Conservation (phyloP, 2,113 vertebrate genomes). For the Rhabdornis inornatus region DNA sequence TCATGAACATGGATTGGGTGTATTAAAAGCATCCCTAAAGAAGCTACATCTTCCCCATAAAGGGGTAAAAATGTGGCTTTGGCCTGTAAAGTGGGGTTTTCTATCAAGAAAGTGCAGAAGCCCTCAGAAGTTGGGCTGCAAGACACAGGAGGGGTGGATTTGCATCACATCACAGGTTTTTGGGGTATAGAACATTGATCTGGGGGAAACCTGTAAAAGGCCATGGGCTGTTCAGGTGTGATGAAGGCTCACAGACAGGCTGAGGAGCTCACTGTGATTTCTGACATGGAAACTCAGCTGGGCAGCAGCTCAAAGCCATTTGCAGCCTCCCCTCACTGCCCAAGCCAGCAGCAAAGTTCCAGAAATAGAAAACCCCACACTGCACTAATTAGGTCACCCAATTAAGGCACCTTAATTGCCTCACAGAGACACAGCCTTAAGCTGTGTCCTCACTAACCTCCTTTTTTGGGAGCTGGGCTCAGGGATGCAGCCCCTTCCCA, state of each 20-base stretch:
- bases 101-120: not conserved
- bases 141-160: not conserved
- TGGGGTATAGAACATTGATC: not conserved
- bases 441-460: not conserved
- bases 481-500: not conserved
- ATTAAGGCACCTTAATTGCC: conserved; percentile 40
- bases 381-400: conserved; percentile 44
- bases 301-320: not conserved
- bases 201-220: not conserved
- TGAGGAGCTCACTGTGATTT: not conserved
- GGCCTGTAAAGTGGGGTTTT: not conserved
- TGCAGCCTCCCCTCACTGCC: not conserved
- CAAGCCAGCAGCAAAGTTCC: not conserved
- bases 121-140: not conserved
- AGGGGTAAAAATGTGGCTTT: not conserved
- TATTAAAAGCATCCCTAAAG: not conserved
- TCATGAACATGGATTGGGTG: not conserved
- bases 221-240: not conserved
- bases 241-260: not conserved
- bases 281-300: not conserved
- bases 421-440: not conserved
- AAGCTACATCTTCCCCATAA: not conserved
- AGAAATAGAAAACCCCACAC: not conserved
- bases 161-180: not conserved
- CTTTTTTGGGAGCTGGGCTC: not conserved